Evolutionary conservation across 2,888 invertebrate species (phyloP).

Genomic region (Brenthis daphne): DNA sequence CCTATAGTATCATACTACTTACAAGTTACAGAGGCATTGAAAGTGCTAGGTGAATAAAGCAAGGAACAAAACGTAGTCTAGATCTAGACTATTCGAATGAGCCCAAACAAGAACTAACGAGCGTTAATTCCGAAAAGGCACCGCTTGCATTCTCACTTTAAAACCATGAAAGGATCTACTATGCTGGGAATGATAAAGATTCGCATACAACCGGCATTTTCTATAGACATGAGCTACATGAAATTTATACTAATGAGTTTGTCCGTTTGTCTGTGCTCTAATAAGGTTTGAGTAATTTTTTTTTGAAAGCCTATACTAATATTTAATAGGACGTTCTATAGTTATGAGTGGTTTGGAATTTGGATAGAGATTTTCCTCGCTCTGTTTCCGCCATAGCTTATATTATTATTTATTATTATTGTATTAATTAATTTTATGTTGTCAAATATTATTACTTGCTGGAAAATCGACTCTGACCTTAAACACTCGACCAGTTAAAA

Average conservation of each 20-base stretch:
- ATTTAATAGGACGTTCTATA: neutral
- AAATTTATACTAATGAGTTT: constrained; percentile 8
- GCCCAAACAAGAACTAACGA: constrained; percentile 4
- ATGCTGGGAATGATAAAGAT: constrained; percentile 14
- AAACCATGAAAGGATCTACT: constrained; percentile 14
- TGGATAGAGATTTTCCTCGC: too few species aligned
- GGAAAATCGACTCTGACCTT: too few species aligned
- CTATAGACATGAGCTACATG: neutral
- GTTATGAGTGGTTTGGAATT: too few species aligned
- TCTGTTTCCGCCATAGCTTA: too few species aligned
- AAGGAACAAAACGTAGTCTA: constrained; percentile 7
- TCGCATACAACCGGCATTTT: constrained; percentile 1
- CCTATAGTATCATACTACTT: neutral
- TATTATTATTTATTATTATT: too few species aligned
- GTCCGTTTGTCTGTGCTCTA: neutral
- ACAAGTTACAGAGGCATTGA: neutral
- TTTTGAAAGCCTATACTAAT: neutral
- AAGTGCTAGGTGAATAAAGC: constrained; percentile 1
- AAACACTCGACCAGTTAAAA: too few species aligned
- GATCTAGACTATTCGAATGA: neutral
- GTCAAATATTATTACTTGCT: too few species aligned
- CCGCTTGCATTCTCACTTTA: constrained; percentile 21
- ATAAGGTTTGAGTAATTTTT: too few species aligned
- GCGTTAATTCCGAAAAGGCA: constrained; percentile 21
- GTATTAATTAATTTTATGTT: too few species aligned